phyloP scores from a whole-genome alignment of 1,140 invertebrate genomes.

The Dendrolimus punctatus region DNA sequence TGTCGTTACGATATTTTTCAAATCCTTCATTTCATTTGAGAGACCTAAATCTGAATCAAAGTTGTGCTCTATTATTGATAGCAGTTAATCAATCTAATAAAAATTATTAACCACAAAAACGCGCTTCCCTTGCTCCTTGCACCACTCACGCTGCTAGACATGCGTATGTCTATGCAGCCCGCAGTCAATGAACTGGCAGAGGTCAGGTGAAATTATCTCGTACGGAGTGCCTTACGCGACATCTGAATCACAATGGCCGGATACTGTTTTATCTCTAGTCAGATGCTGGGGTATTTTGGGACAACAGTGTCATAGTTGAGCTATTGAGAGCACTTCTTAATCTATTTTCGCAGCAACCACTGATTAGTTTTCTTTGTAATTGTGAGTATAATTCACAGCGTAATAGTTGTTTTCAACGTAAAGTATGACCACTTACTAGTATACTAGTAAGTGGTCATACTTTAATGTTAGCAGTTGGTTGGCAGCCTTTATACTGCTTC shows the following conservation, averaged over 20 bases:
- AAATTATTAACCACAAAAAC: background rate
- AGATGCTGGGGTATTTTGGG: conserved; percentile 34
- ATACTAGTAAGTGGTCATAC: too few species aligned
- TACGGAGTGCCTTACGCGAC: conserved; percentile 47
- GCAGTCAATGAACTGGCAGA: conserved; percentile 67
- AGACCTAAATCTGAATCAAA: too few species aligned
- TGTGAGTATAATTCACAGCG: too few species aligned
- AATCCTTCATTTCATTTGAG: too few species aligned
- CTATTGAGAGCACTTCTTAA: background rate
- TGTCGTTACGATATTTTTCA: too few species aligned
- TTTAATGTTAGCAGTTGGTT: too few species aligned
- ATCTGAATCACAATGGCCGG: conserved; percentile 54
- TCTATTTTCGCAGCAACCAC: too few species aligned
- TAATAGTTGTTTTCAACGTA: too few species aligned
- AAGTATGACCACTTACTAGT: too few species aligned
- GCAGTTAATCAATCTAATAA: background rate
- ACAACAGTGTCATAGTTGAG: conserved; percentile 12
- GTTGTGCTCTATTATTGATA: too few species aligned
- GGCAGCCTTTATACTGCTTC: too few species aligned
- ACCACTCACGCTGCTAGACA: conserved; percentile 36
- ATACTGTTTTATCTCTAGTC: conserved; percentile 35
- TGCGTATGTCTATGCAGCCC: conserved; percentile 62
- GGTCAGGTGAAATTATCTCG: conserved; percentile 69
- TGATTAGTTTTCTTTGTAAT: too few species aligned
- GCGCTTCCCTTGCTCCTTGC: conserved; percentile 19